Evolutionary conservation across 2,113 vertebrate species (phyloP), one percentile per base, ranked within the genome.

Genomic region (Callipepla squamata): DNA sequence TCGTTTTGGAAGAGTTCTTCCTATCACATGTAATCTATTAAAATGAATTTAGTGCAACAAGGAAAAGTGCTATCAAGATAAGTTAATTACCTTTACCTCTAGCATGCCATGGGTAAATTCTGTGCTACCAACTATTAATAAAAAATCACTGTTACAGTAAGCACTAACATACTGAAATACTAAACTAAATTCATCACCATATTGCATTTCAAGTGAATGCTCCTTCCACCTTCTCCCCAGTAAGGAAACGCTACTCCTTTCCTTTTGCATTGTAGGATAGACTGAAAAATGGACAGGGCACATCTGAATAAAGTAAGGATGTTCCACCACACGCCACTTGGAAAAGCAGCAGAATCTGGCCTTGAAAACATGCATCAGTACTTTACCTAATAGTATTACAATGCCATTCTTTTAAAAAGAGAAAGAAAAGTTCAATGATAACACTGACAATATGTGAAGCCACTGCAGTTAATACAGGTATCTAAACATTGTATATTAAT

Each of bases 271-370:
- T 36, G 57, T 57, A n/a, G 22, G 22, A 58, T 16, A 45, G 76
- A 62, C 47, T 47, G 74, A 85, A 94, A 85, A 83, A 68, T 79
- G 91, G 87, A 83, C 79, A 85, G 53, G 40, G 87, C 69, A 22
- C 80, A 85, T 70, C 57, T 80, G 48, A 10, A 23, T 80, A 91
- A 86, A 32, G 66, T 72, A 57, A 7, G 23, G 40, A 80, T 30
- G 34, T 92, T 61, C 47, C 34, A 87, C 28, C 26, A 42, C n/a
- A 45, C 6, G 53, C 30, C 42, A 47, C 62, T 76, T 80, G 47
- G 59, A 74, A 92, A 77, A 69, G 63, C 20, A 80, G 75, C 61
- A 72, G 59, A 85, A 65, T 80, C 65, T 72, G 65, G 47, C 55
- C 20, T 23, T 5, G 30, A 26, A 80, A 94, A 91, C 38, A 68